Base-by-base conservation (phyloP, 2,113 vertebrate species). In the Apus apus region DNA sequence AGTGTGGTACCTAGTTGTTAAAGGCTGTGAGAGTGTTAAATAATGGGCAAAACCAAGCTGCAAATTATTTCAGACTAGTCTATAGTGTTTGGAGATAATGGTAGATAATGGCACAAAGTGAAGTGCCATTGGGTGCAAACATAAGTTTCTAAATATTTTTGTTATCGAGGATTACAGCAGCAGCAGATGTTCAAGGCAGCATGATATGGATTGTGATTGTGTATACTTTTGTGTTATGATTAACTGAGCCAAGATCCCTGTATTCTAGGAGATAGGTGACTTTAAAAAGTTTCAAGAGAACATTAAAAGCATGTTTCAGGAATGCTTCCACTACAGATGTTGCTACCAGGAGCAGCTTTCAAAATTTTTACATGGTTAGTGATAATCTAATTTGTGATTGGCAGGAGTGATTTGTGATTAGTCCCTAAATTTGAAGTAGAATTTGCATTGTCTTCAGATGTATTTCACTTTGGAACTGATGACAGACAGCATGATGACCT, bases 101-200 rank as follows among this genome's bases (percentile, higher is more conserved):
- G 48, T 43, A 83, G 38, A 86, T 30, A 65, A 34, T 46, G 25
- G 36, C 11, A 43, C 21, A 68, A 81, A 66, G 54, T 87, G 58
- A 94, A 60, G 30, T 90, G 75, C 82, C 79, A 93, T 87, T 90
- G 82, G 70, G 23, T 90, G 67, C 53, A 45, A 58, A 54, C 54
- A 8, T 93, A 27, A 65, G 92, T 88, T 95, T 82, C 85, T 90
- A 75, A 85, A 82, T 89, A 87, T 83, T 94, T 89, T 92, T 96
- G 60, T 94, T 96, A 91, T 76, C 79, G 48, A 65, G 71, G 54
- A 73, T 91, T 91, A 46, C 81, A 93, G 71, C 66, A 94, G 85
- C 85, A 95, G 81, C 95, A 97, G 96, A 95, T 96, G 94, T 96
- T 94, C 2, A 0, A 95, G 91, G 85, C 93, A 96, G 94, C 93